Conservation (phyloP, 2,888 invertebrate species). For the Amphipoea oculea region DNA sequence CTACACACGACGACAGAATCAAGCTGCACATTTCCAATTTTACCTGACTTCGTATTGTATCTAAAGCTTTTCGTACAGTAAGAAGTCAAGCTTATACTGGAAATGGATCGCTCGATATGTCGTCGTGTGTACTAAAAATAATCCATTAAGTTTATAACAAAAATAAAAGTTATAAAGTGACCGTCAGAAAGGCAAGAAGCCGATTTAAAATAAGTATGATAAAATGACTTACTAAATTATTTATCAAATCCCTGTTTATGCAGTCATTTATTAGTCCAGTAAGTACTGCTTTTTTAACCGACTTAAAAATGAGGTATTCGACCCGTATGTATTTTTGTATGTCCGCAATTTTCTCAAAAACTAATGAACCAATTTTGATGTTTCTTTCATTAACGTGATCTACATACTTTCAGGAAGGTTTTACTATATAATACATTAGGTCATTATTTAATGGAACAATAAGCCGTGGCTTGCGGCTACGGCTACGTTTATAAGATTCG, state of each 20-base stretch:
- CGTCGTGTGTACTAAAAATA: neutral
- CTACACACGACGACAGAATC: neutral
- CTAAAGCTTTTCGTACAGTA: neutral
- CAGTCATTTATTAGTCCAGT: conserved; percentile 2
- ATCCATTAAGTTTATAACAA: conserved; percentile 38
- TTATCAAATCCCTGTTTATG: neutral
- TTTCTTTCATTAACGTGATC: no score
- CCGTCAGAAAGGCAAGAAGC: neutral
- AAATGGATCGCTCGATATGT: no score
- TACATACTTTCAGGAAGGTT: no score
- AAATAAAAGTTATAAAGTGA: conserved; percentile 20
- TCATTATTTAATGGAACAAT: no score
- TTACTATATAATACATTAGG: no score
- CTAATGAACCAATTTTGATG: no score
- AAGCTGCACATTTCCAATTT: neutral
- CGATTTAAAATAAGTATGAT: conserved; percentile 11
- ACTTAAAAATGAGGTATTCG: no score
- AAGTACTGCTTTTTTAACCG: neutral
- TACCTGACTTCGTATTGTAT: neutral
- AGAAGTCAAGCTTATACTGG: neutral
- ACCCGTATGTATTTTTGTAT: no score
- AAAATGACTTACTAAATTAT: neutral
- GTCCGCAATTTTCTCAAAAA: no score
- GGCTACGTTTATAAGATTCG: no score
- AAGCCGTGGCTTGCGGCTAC: no score